Evolutionary conservation across 23 tunicate species (phyloP).

Genomic region (Clavelina lepadiformis): DNA sequence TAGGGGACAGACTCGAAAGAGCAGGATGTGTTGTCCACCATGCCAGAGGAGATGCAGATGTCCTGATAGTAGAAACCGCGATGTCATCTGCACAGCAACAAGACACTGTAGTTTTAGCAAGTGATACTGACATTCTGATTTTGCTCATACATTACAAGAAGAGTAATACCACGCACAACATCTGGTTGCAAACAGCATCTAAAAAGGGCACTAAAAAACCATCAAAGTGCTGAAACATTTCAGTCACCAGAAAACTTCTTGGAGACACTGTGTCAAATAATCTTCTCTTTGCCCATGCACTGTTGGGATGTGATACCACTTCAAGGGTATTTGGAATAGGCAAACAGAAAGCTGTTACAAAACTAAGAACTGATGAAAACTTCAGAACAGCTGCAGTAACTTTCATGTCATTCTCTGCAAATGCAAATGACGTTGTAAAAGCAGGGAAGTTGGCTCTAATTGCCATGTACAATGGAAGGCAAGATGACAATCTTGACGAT

Average conservation of each 20-base stretch:
- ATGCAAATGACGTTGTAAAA: conserved; percentile 2
- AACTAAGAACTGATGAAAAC: conserved; percentile 4
- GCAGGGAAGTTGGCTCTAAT: conserved; percentile 4
- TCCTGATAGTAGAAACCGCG: conserved; percentile 9
- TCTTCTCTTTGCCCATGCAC: conserved; percentile 8
- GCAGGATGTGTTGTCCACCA: conserved; percentile 7
- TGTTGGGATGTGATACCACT: conserved; percentile 13
- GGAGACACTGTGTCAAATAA: background rate
- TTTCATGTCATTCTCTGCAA: conserved; percentile 16
- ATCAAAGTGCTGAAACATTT: conserved; percentile 6
- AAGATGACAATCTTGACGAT: background rate
- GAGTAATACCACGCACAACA: conserved; percentile 3
- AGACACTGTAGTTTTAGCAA: conserved; percentile 1
- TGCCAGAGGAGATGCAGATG: conserved; percentile 9
- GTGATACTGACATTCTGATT: conserved; percentile 5
- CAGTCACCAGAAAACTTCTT: conserved; percentile 3
- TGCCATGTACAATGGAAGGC: conserved; percentile 1
- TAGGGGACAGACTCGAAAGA: conserved; percentile 7
- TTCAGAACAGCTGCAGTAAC: conserved; percentile 3
- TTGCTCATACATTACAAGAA: background rate
- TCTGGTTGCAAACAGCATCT: conserved; percentile 7
- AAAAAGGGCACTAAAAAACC: background rate
- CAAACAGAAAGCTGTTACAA: conserved; percentile 10
- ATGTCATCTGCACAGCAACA: conserved; percentile 6
- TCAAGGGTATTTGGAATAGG: conserved; percentile 6